Percentiles rank a stretch among this genome's conserved stretches.
Conservation (phyloP, 1,140 invertebrate species). For the Laupala kohalensis region DNA sequence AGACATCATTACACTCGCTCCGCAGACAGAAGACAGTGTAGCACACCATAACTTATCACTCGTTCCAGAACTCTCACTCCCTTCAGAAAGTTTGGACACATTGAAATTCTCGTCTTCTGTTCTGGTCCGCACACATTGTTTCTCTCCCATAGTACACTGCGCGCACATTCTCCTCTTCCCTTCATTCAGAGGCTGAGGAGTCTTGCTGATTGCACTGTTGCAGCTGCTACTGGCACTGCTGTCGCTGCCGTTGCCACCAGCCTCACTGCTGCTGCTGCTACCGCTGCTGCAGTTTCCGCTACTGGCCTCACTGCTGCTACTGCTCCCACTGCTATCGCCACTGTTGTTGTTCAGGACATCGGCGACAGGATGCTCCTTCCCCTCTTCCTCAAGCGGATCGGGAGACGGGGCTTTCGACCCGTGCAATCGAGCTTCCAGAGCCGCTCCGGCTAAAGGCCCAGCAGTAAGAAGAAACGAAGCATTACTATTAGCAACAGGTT, state of each 20-base stretch:
- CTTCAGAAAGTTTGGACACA: neutral
- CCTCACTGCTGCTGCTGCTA: no score
- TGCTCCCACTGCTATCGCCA: neutral
- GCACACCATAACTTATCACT: neutral
- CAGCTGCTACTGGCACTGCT: neutral
- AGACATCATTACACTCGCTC: neutral
- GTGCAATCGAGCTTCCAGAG: neutral
- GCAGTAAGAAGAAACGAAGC: neutral
- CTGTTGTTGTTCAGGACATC: constrained; percentile 7
- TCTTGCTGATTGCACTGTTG: neutral
- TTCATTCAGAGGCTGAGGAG: neutral
- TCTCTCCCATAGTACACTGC: neutral
- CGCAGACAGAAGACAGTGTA: neutral
- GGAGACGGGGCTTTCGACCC: neutral
- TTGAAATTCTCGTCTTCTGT: neutral
- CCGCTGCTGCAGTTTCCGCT: neutral
- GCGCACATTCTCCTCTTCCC: neutral
- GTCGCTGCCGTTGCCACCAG: neutral
- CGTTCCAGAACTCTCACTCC: neutral
- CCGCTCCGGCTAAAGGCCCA: neutral
- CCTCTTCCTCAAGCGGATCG: neutral
- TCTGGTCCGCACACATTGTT: neutral
- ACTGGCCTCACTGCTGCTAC: neutral
- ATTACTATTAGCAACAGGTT: constrained; percentile 7
- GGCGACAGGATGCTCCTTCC: neutral